Evolutionary conservation across 2,888 invertebrate genomes (phyloP), one percentile per base, ranked within the genome.

Genomic region (Eupithecia abbreviata): DNA sequence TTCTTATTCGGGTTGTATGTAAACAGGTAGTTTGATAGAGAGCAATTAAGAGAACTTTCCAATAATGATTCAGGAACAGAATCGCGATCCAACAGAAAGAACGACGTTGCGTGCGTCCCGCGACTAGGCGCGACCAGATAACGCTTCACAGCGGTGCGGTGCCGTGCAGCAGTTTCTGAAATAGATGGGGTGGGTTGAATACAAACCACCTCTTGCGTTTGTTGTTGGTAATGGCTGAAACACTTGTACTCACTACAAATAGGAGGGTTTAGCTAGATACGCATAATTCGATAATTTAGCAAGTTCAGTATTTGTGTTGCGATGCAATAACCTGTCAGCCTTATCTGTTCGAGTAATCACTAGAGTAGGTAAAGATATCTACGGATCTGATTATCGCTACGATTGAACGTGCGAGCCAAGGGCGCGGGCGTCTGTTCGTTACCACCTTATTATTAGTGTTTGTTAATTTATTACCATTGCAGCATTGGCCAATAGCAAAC

Each of bases 361-460:
- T 73, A 68, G 49, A 49, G n/a, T 45, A 10, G 10, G 69, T 49
- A 47, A 6, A 30, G n/a, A 4, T 72, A 47, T 12, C 66, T 62
- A 9, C 42, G 62, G 51, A 75, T 78, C 76, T 66, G 77, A 79
- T 78, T 77, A 77, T 69, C 71, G 69, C 58, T 71, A 13, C 43
- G n/a, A 65, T 72, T 74, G n/a, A 58, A 58, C 18, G 3, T 18
- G 66, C 73, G 13, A 73, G 51, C 76, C 78, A 77, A 80, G 78
- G 77, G 49, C 75, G 65, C 58, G 78, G 77, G 49, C 75, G 65
- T 65, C 45, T 49, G 42, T 70, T 51, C 5, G 18, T 30, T 42
- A 66, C 2, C 49, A 13, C 12, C 12, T 47, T 66, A 12, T 71
- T 43, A 72, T 62, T 72, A 58, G 71, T 45, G 58, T 62, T 72